Evolutionary conservation across 2,797 vertebrate species (phyloP).

Genomic region (Tolypeutes matacus): DNA sequence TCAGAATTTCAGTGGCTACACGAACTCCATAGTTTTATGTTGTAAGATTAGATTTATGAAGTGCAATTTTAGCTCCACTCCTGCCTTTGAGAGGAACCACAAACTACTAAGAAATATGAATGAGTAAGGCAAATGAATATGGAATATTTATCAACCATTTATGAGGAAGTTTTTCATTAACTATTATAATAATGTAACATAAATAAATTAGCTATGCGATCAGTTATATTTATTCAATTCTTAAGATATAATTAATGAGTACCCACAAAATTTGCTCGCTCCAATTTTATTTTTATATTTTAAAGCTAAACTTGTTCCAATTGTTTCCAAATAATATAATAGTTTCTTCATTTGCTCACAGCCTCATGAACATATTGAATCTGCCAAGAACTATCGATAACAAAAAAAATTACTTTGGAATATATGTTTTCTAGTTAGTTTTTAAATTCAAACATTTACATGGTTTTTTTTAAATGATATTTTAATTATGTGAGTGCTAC

Average conservation of each 20-base stretch:
- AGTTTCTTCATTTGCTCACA: not conserved
- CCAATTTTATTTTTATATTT: slow-evolving; percentile 39
- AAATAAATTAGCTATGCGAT: not conserved
- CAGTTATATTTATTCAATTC: not conserved
- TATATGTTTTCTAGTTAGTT: not conserved
- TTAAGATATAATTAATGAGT: not conserved
- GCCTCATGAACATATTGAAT: not conserved
- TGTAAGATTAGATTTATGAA: not conserved
- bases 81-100: not conserved
- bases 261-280: not conserved
- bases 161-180: not conserved
- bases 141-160: slow-evolving; percentile 12
- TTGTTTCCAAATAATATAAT: not conserved
- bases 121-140: not conserved
- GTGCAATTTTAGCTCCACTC: not conserved
- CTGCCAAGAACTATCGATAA: not conserved
- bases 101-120: not conserved
- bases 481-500: slow-evolving; percentile 32
- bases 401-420: slow-evolving; percentile 37
- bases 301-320: not conserved
- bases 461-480: slow-evolving; percentile 35
- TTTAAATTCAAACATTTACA: slow-evolving; percentile 62
- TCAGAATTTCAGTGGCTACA: not conserved
- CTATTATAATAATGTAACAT: not conserved
- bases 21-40: not conserved